These are phyloP conservation scores for Drosophila burlai DNA, from an alignment of 1,140 invertebrate genomes.

Conservation along the genomic window DNA sequence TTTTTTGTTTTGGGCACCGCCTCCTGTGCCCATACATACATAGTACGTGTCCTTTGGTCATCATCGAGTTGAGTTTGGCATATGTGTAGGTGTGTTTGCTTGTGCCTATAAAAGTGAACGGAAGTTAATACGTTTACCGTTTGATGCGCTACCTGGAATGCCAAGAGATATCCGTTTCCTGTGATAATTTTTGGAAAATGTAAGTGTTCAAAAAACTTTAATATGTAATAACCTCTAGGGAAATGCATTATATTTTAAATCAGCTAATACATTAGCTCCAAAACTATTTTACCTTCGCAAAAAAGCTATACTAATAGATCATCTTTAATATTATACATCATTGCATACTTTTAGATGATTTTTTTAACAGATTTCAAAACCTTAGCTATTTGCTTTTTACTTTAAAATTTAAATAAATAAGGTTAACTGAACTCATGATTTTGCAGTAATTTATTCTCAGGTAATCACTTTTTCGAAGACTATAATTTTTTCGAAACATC, in stretches of 20 bases:
- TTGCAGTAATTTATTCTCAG: neutral
- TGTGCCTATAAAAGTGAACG: constrained; percentile 77
- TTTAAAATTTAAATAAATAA: too few relatives aligned
- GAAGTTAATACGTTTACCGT: constrained; percentile 82
- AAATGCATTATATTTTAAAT: too few relatives aligned
- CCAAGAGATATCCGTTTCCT: neutral
- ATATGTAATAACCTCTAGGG: neutral
- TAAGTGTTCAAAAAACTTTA: neutral
- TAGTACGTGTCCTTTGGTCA: constrained; percentile 43
- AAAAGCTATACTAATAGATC: too few relatives aligned
- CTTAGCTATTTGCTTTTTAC: neutral
- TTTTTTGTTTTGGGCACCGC: neutral
- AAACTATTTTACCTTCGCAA: too few relatives aligned
- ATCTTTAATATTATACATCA: too few relatives aligned
- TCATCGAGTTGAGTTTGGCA: constrained; percentile 57
- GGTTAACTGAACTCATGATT: neutral
- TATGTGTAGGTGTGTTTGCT: constrained; percentile 46
- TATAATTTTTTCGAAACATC: too few relatives aligned
- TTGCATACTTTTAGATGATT: too few relatives aligned
- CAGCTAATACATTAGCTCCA: too few relatives aligned
- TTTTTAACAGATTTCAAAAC: neutral
- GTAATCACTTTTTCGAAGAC: too few relatives aligned
- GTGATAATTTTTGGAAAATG: neutral
- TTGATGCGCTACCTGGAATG: constrained; percentile 24
- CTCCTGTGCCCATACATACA: constrained; percentile 23